A percentile compares a stretch with the other conserved stretches of the same genome.
Conservation (phyloP, 2,113 vertebrate species). For the Glareola pratincola region DNA sequence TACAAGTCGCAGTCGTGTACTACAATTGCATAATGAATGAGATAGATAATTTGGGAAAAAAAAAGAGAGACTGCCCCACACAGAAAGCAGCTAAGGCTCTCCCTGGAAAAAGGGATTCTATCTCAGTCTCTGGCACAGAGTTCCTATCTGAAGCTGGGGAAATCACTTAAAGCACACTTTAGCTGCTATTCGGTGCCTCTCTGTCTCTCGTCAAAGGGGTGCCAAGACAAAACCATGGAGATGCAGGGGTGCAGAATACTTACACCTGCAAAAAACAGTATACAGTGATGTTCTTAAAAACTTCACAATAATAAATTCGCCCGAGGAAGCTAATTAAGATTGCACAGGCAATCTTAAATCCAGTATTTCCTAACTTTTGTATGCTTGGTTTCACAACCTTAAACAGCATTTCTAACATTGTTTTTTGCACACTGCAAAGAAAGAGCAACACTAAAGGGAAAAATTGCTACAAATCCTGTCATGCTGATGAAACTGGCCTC, state of each 20-base stretch:
- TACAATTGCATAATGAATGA: neutral
- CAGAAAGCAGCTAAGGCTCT: neutral
- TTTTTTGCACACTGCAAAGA: neutral
- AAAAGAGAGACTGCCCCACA: neutral
- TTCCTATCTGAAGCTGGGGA: neutral
- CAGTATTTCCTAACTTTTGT: neutral
- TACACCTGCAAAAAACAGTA: neutral
- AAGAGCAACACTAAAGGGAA: neutral
- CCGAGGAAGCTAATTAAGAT: neutral
- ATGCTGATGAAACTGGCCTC: neutral
- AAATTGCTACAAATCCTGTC: neutral
- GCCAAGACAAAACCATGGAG: neutral
- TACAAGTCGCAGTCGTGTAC: accelerated
- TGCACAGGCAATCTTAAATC: neutral
- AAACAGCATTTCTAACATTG: neutral
- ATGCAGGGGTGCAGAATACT: neutral
- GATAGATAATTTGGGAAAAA: neutral
- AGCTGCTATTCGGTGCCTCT: neutral
- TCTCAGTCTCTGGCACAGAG: neutral
- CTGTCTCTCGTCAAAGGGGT: neutral
- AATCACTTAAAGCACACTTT: neutral
- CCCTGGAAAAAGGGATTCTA: neutral
- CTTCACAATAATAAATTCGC: neutral
- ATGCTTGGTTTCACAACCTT: neutral
- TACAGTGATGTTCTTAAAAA: neutral